Conservation (phyloP, 2,797 vertebrate species). For the Hoplostethus atlanticus region DNA sequence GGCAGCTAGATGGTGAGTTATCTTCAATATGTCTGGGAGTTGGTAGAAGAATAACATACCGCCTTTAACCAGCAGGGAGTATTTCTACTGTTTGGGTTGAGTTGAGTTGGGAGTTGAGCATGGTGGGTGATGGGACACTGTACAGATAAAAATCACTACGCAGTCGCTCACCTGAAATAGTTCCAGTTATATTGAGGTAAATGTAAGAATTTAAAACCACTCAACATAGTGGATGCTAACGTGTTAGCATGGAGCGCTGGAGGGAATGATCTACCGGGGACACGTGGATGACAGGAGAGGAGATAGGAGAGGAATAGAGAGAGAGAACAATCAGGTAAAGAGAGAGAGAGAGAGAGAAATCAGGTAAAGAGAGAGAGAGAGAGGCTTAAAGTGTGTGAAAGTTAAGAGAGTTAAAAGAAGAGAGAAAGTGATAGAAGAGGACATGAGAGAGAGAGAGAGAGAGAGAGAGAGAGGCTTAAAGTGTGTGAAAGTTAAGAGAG, state of each 20-base stretch:
- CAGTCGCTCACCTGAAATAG: not conserved
- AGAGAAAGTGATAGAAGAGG: conserved; percentile 54
- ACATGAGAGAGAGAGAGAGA: conserved; percentile 35
- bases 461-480: conserved; percentile 57
- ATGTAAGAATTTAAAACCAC: no score
- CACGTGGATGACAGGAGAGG: not conserved
- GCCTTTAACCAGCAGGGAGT: no score
- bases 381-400: no score
- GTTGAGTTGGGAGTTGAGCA: no score
- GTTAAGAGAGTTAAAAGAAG: conserved; percentile 50
- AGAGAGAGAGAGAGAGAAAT: conserved; percentile 45
- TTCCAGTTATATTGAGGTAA: no score
- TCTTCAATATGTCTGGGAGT: no score
- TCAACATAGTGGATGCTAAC: no score
- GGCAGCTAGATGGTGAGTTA: no score
- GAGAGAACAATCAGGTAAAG: conserved; percentile 42
- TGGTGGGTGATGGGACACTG: not conserved
- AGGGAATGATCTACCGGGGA: not conserved
- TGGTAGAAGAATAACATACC: no score
- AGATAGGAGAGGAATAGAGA: conserved; percentile 1
- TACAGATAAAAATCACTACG: not conserved
- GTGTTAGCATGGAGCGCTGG: no score
- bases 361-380: conserved; percentile 52
- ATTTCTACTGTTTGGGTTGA: no score
- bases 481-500: no score